Evolutionary conservation across 2,888 invertebrate genomes (phyloP), one percentile per base, ranked within the genome.

Genomic region (Cyrtodaria siliqua): DNA sequence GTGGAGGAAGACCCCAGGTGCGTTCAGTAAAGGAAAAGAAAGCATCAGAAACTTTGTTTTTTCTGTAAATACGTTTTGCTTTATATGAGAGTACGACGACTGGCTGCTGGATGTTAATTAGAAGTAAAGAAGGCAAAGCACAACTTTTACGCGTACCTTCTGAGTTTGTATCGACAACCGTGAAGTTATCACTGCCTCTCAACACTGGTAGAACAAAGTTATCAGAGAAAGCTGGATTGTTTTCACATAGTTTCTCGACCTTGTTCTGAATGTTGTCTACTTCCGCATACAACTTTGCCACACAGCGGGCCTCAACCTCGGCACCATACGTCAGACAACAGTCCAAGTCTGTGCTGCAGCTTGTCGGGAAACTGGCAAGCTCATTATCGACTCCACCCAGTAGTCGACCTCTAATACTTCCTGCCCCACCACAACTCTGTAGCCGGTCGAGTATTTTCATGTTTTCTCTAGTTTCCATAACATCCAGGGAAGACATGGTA

Each of bases 401-500:
- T 26, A 80, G 38, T 20, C 20, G 42, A n/a, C 76, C 72, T 49
- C 44, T 50, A 14, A 56, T 29, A 33, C 44, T 50, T 14, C 55
- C 29, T n/a, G n/a, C n/a, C 1, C 66, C 61, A 20, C 50, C 27
- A 8, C 27, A 12, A 18, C 33, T 52, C 33, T 60, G 47, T 16
- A 73, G 38, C 47, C 24, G 49, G n/a, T 66, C 64, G 23, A 14
- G 9, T 38, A 56, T 40, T 42, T 69, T 64, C 52, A 64, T 56
- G 49, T 57, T 78, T 16, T 70, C 55, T 29, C 62, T 33, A 20
- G 74, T 33, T 27, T 68, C 69, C 33, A 78, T 38, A 24, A 76
- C 33, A 56, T 87, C 87, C n/a, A 83, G 62, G 20, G 76, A 73
- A 40, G 82, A 83, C 59, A 84, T 52, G 16, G 77, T 82, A 47